Percentiles rank a stretch among this genome's conserved stretches.
phyloP scores from a whole-genome alignment of 2,888 invertebrate species.

The Idaea dimidiata region DNA sequence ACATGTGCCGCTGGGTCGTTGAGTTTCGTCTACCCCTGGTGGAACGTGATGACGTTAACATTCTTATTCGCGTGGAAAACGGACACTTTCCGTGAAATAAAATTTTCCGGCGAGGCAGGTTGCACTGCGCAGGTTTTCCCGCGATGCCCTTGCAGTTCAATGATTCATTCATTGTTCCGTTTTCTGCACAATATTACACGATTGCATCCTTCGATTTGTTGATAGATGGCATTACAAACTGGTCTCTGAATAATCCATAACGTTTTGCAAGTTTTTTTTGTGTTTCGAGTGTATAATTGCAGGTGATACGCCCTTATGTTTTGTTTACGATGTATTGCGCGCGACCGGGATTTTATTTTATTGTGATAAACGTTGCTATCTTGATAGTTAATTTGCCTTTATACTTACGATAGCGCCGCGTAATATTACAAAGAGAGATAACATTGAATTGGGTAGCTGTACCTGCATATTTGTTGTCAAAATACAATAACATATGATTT shows the following conservation, averaged over 20 bases:
- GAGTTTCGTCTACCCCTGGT: conserved; percentile 64
- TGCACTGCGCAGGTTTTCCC: conserved; percentile 29
- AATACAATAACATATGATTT: background rate
- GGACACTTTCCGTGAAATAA: conserved; percentile 33
- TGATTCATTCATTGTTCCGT: conserved; percentile 76
- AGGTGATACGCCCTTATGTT: conserved; percentile 55
- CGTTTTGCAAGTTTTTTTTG: conserved; percentile 22
- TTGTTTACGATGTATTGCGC: conserved; percentile 61
- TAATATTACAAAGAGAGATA: background rate
- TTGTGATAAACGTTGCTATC: background rate
- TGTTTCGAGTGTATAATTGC: conserved; percentile 28
- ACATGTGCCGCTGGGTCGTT: conserved; percentile 82
- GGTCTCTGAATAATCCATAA: background rate
- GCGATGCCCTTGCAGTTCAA: conserved; percentile 56
- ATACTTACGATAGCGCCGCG: background rate
- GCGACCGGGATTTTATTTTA: background rate
- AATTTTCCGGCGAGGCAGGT: conserved; percentile 40
- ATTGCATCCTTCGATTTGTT: conserved; percentile 36
- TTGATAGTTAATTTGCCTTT: background rate
- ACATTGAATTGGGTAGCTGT: background rate
- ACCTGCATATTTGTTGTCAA: background rate
- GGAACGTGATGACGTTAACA: conserved; percentile 68
- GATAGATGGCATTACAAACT: conserved; percentile 9
- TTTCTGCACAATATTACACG: conserved; percentile 55
- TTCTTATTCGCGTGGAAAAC: conserved; percentile 51